These are phyloP conservation scores for Corydoras maculifer DNA, from an alignment of 2,113 vertebrate species.

Conservation along the genomic window DNA sequence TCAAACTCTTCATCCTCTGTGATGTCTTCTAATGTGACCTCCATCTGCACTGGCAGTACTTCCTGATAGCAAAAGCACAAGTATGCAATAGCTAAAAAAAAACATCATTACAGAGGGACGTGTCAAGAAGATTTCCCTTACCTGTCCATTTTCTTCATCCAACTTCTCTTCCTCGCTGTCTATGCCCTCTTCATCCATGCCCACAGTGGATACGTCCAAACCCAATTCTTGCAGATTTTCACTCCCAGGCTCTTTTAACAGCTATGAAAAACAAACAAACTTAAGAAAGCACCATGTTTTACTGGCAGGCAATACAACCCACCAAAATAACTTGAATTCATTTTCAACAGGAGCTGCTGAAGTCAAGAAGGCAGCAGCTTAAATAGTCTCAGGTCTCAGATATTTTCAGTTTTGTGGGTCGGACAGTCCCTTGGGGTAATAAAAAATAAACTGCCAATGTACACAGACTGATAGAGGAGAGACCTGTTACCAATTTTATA, in stretches of 20 bases:
- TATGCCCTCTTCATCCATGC: constrained; percentile 66
- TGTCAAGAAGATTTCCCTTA: constrained; percentile 16
- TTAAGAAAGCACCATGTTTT: neutral
- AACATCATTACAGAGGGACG: neutral
- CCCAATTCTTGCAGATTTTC: constrained; percentile 76
- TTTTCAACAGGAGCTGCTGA: too few species aligned
- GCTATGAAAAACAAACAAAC: constrained; percentile 28
- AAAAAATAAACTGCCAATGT: too few species aligned
- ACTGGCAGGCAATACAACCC: too few species aligned
- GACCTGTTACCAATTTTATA: too few species aligned
- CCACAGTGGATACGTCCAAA: constrained; percentile 76
- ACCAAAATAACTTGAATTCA: too few species aligned
- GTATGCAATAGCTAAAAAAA: neutral
- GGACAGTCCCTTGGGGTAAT: too few species aligned
- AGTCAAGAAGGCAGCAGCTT: too few species aligned
- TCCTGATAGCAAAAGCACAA: constrained; percentile 45
- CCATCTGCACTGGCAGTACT: constrained; percentile 47
- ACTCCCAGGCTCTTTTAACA: constrained; percentile 60
- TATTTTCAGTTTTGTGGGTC: too few species aligned
- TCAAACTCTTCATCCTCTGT: constrained; percentile 59
- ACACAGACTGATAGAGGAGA: too few species aligned
- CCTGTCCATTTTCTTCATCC: constrained; percentile 48
- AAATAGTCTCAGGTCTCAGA: too few species aligned
- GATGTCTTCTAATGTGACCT: constrained; percentile 59
- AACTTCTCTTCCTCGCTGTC: constrained; percentile 51